Evolutionary conservation across 2,888 invertebrate genomes (phyloP), one percentile per base, ranked within the genome.

Genomic region (Scaptomyza cyrtandrae): DNA sequence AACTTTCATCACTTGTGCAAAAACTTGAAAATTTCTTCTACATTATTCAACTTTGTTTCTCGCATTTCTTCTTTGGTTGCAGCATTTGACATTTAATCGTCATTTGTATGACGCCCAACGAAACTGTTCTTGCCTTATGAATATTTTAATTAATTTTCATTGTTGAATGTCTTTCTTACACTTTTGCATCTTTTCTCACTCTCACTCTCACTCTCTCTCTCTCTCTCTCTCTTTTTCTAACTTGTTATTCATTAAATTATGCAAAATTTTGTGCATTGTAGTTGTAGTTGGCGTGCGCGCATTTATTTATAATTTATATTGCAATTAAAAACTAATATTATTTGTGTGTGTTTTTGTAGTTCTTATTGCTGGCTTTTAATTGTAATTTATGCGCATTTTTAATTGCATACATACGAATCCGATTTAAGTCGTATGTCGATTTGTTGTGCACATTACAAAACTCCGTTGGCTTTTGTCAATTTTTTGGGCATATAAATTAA

Each of bases 241-340:
- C 33, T 54, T 43, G 66, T 49, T 44, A 49, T 68, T 65, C 53
- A 70, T 59, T 62, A 78, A 85, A 85, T 75, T 86, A 85, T 86
- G 86, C 71, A 85, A 72, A 80, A 71, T 71, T 14, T 71, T 76
- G 75, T 54, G 61, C 70, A 52, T 63, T 59, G 35, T 46, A 39
- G 41, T 55, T 65, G 58, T 55, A 41, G 39, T 33, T 41, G 41
- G 45, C 58, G 13, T 27, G 58, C 57, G 62, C 62, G 52, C 60
- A 81, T 86, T 84, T 84, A 83, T 86, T 72, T 83, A 84, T 83
- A 83, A 83, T 83, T 83, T 83, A 84, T 80, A 77, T 83, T 70
- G 83, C 83, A 83, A 83, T 83, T 83, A 83, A 83, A 83, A 86
- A 71, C 82, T 86, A 83, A 83, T 83, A 83, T 86, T n/a, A n/a